phyloP scores from a whole-genome alignment of 2,113 vertebrate species.

The Kryptolebias marmoratus region DNA sequence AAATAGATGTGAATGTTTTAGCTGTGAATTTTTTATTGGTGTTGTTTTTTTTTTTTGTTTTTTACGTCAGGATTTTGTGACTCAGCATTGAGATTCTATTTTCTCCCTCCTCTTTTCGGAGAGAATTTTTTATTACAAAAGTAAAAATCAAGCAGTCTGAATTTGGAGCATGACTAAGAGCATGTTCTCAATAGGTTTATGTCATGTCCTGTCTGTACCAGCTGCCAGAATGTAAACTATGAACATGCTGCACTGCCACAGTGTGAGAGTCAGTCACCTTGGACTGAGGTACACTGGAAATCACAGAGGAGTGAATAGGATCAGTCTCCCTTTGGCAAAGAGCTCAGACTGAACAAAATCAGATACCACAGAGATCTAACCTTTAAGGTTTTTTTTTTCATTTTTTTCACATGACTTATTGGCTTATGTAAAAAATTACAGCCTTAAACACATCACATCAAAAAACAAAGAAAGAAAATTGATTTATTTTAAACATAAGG shows the following conservation, averaged over 20 bases:
- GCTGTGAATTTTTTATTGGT: not conserved
- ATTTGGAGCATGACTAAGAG: conserved; percentile 5
- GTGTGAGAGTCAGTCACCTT: conserved; percentile 75
- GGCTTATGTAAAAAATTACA: conserved; percentile 22
- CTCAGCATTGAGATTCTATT: not conserved
- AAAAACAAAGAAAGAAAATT: not conserved
- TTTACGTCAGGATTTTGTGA: not conserved
- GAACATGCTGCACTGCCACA: conserved; percentile 64
- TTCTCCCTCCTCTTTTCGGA: not conserved
- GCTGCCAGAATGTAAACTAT: conserved; percentile 68
- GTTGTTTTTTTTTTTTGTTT: not conserved
- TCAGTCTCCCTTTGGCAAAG: conserved; percentile 57
- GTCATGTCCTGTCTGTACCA: conserved; percentile 66
- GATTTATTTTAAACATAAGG: conserved; percentile 13
- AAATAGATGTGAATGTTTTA: conserved; percentile 4
- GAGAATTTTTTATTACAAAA: not conserved
- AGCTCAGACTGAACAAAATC: conserved; percentile 61
- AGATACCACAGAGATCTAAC: conserved; percentile 12
- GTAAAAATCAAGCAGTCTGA: conserved; percentile 10
- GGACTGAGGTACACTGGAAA: conserved; percentile 59
- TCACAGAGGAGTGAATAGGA: conserved; percentile 66
- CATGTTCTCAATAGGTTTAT: conserved; percentile 54
- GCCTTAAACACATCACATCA: conserved; percentile 30
- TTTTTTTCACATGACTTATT: not conserved
- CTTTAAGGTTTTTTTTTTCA: not conserved